A percentile compares a stretch with the other conserved stretches of the same genome.
phyloP scores from a whole-genome alignment of 2,888 invertebrate species.

The Endomychus coccineus region DNA sequence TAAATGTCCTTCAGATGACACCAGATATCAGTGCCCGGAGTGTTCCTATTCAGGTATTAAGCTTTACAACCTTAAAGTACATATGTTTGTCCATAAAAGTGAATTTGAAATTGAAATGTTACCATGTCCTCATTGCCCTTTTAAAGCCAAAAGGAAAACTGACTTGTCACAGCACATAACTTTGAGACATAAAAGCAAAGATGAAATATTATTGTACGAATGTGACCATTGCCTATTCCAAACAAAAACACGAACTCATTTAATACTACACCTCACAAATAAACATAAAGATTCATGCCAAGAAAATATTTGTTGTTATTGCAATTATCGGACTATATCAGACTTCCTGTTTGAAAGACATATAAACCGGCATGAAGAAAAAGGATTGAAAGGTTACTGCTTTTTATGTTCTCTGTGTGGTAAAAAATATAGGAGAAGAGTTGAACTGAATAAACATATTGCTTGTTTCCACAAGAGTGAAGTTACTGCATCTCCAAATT shows the following conservation, averaged over 20 bases:
- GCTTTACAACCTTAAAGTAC: conserved; percentile 11
- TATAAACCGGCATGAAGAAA: conserved; percentile 8
- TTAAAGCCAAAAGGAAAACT: conserved; percentile 11
- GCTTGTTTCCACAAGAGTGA: too few species aligned
- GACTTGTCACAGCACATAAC: conserved; percentile 12
- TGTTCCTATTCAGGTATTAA: conserved; percentile 9
- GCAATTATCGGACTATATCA: conserved; percentile 10
- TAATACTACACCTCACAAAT: conserved; percentile 11
- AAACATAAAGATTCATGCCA: conserved; percentile 4
- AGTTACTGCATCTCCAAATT: too few species aligned
- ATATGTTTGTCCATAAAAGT: conserved; percentile 11
- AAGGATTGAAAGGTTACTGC: conserved; percentile 5
- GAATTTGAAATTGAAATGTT: conserved; percentile 15
- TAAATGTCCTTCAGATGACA: conserved; percentile 7
- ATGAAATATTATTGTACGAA: conserved; percentile 7
- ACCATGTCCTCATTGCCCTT: conserved; percentile 10
- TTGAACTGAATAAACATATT: too few species aligned
- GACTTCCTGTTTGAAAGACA: conserved; percentile 12
- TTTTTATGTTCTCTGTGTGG: conserved; percentile 9
- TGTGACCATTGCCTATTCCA: conserved; percentile 11
- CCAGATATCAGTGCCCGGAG: conserved; percentile 10
- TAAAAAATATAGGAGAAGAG: too few species aligned
- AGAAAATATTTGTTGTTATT: too few species aligned
- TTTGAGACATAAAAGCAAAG: conserved; percentile 9
- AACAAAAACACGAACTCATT: conserved; percentile 9